Base-by-base conservation (phyloP, 2,113 vertebrate species). In the Condylura cristata region DNA sequence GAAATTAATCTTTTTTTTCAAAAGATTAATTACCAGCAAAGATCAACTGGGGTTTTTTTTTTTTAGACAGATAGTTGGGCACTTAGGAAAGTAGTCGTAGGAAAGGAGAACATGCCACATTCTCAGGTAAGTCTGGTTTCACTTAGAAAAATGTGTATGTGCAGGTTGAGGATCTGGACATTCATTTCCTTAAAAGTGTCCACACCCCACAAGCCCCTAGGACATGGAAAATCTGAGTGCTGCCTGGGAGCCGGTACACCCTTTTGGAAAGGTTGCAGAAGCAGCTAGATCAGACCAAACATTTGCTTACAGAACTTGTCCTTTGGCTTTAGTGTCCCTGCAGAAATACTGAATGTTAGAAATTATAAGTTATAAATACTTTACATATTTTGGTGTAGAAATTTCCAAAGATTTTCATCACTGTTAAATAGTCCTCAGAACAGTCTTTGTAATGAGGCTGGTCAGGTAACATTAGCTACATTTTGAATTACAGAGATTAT, bases 401-500 rank as follows among this genome's bases (percentile, higher is more conserved):
- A 93, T 93, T 95, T 95, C 81, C 56, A 60, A 79, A 34, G 12
- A 39, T 61, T 41, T 74, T 34, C n/a, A 63, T 81, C 5, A 84
- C 7, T 60, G 4, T 86, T 89, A 79, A 78, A 39, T 83, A n/a
- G 76, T 65, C 13, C 13, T 87, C 10, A 13, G 70, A 53, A 86
- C 5, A 68, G 5, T 9, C 8, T 20, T 81, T 8, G 70, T 5
- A 60, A 4, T 91, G 12, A 82, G 24, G 66, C 51, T 37, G 22
- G 12, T 56, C 32, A 81, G 48, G 13, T 28, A 41, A 39, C 24
- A 37, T 85, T 85, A 65, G 32, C 16, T 16, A 34, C 24, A 34
- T 85, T 92, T 94, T 46, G 85, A 93, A 92, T 96, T 75, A 51
- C 10, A 30, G 16, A 91, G 39, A 90, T 80, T n/a, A 8, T 75